Conservation (phyloP, 2,113 vertebrate species). For the Dromiciops gliroides region DNA sequence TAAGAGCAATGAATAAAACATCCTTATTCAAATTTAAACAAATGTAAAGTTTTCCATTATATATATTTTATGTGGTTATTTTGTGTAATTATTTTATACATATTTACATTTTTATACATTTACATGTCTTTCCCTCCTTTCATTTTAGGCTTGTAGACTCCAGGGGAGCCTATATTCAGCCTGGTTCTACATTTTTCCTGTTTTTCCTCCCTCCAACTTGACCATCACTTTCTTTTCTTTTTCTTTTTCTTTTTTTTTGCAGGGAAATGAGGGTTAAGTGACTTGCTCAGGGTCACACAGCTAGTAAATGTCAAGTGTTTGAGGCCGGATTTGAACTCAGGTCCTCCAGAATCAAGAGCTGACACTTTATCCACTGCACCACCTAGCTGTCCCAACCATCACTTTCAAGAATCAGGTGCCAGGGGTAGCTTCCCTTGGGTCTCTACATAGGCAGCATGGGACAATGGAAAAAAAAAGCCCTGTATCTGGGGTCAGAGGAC, state of each 20-base stretch:
- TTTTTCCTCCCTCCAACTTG: background rate
- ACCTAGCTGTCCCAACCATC: no score
- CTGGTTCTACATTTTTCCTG: background rate
- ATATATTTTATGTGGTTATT: background rate
- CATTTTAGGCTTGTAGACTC: background rate
- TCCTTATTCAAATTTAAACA: constrained; percentile 1
- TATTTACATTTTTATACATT: background rate
- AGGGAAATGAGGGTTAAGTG: no score
- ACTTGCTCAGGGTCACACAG: no score
- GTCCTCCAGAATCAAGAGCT: no score
- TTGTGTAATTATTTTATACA: background rate
- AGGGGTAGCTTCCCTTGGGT: background rate
- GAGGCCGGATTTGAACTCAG: no score
- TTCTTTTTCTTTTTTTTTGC: no score
- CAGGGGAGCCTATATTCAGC: background rate
- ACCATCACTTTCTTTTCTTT: background rate
- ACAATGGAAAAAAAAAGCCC: background rate
- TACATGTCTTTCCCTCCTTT: background rate
- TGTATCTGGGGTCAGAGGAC: background rate
- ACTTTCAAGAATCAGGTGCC: background rate
- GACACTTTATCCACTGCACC: no score
- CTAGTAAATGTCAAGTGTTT: no score
- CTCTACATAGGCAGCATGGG: background rate
- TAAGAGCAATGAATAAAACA: background rate
- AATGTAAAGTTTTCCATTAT: background rate